Percentiles rank a stretch among this genome's conserved stretches.
phyloP scores from a whole-genome alignment of 1,140 invertebrate species.

The Philopotamus ludificatus region DNA sequence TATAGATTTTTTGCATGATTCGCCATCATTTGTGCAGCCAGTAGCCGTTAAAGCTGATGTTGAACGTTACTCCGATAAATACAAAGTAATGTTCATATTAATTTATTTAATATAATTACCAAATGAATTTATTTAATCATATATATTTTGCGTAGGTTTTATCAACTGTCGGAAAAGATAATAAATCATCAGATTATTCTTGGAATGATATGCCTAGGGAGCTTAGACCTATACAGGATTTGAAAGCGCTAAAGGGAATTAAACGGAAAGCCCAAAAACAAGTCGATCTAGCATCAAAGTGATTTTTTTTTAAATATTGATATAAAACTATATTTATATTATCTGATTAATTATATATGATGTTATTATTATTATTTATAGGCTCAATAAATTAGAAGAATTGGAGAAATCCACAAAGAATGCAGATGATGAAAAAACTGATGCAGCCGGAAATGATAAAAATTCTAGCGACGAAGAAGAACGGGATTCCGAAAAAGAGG shows the following conservation, averaged over 20 bases:
- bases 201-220: conserved; percentile 52
- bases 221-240: conserved; percentile 45
- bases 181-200: conserved; percentile 47
- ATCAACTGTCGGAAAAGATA: conserved; percentile 50
- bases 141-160: conserved; percentile 41
- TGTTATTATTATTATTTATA: conserved; percentile 39
- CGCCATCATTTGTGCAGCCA: conserved; percentile 51
- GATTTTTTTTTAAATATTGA: background rate
- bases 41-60: conserved; percentile 49
- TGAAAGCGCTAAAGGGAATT: conserved; percentile 7
- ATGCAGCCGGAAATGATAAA: conserved; percentile 50
- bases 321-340: background rate
- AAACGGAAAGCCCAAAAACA: conserved; percentile 50
- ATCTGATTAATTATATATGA: background rate
- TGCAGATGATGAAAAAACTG: conserved; percentile 45
- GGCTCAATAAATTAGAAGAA: conserved; percentile 52
- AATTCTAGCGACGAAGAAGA: conserved; percentile 53
- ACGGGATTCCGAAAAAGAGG: conserved; percentile 50
- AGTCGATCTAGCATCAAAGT: conserved; percentile 44
- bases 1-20: conserved; percentile 54
- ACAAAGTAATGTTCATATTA: conserved; percentile 43
- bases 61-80: conserved; percentile 56
- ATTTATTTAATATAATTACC: background rate
- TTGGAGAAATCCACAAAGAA: conserved; percentile 50
- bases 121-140: conserved; percentile 7